Base-by-base conservation (phyloP, 1,140 invertebrate genomes). In the Bathynomus jamesi region DNA sequence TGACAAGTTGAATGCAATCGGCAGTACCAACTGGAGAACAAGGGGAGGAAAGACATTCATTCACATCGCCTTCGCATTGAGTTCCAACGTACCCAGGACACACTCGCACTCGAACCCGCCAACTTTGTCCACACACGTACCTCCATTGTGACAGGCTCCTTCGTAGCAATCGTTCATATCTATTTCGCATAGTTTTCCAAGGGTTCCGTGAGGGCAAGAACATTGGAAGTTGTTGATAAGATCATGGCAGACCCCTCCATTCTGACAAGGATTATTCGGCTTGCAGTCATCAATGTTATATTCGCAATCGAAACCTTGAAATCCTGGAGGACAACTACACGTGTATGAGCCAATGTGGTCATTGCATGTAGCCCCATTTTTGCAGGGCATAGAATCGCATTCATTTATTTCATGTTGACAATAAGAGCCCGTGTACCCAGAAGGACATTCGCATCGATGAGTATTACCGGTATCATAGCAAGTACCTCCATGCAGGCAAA, bases 231-330 rank as follows among this genome's bases (percentile, higher is more conserved):
- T 88, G 79, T 92, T 89, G 69, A 96, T 87, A 1, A 93, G 84
- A 83, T 96, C 94, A 80, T 94, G 92, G 78, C 94, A 97, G 0
- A 89, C 93, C 24, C 92, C 94, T 3, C 93, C 93, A 80, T 96
- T 96, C 78, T 93, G 90, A 79, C 94, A 96, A 0, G 92, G 92
- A 83, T 95, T 94, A 40, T 77, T 77, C 0, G 91, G 89, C 0
- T 87, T 86, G 79, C 95, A 97, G 76, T 96, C 94, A 78, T 96
- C 92, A 0, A 96, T 90, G 79, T 98, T 95, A 0, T 91, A 83
- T 80, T 96, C 94, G 80, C 96, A 99, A 79, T 96, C 95, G 76
- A 91, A 90, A 0, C 96, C 96, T 85, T 96, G 92, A 81, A 94
- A 96, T 0, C 94, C 94, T 77, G 90, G 88, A 0, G 89, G 87